Evolutionary conservation across 2,888 invertebrate species (phyloP).

Genomic region (Cephus pygmeus): DNA sequence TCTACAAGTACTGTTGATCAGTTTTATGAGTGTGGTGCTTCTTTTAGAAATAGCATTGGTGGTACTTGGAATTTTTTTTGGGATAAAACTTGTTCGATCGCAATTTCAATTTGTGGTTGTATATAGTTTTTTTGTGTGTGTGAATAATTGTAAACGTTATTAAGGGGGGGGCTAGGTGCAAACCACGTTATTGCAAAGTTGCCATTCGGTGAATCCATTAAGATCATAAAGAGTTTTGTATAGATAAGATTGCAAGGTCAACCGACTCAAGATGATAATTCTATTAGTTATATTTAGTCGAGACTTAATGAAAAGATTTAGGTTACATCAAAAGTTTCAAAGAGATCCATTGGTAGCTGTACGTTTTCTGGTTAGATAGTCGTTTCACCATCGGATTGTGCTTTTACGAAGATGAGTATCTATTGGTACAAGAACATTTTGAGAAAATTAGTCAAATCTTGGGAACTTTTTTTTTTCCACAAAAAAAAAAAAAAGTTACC

Average conservation of each 20-base stretch:
- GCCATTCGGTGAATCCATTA: not conserved
- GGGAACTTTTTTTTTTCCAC: not conserved
- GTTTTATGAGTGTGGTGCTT: no score
- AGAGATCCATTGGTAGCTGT: not conserved
- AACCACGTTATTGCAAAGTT: not conserved
- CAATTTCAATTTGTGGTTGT: no score
- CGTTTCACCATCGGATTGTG: not conserved
- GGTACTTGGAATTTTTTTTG: not conserved
- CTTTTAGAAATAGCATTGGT: no score
- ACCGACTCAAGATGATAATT: not conserved
- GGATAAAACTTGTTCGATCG: no score
- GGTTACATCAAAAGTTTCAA: not conserved
- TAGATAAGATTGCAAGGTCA: not conserved
- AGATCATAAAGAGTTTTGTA: no score
- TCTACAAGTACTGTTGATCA: not conserved
- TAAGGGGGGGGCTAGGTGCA: not conserved
- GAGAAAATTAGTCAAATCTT: not conserved
- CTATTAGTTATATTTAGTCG: not conserved
- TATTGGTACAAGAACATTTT: not conserved
- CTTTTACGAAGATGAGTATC: not conserved
- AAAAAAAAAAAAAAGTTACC: not conserved
- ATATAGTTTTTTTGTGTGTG: not conserved
- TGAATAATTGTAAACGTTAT: not conserved
- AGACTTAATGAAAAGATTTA: not conserved
- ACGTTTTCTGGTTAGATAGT: not conserved